A percentile compares a stretch with the other conserved stretches of the same genome.
phyloP scores from a whole-genome alignment of 2,113 vertebrate species.

The Ibidorhyncha struthersii region DNA sequence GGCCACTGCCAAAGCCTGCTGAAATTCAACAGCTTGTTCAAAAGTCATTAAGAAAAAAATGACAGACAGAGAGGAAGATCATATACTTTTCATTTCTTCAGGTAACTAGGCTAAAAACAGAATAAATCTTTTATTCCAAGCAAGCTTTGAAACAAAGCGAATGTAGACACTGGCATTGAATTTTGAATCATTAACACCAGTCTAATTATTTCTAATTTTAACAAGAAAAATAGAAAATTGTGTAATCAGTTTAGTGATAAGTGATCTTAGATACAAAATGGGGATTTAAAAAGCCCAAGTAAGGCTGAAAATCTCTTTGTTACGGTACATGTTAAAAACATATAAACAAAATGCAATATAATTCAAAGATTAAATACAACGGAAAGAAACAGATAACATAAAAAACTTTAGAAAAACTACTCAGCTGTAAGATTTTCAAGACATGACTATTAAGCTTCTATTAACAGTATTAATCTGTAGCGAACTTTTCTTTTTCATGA shows the following conservation, averaged over 20 bases:
- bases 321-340: neutral
- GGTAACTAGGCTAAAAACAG: neutral
- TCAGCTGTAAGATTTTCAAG: neutral
- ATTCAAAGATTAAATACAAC: neutral
- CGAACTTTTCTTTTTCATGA: neutral
- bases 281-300: neutral
- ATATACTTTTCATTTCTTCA: neutral
- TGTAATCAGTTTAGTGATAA: neutral
- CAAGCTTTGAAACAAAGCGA: neutral
- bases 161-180: neutral
- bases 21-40: neutral
- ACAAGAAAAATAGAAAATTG: neutral
- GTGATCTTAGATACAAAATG: neutral
- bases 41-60: neutral
- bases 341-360: neutral
- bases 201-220: neutral
- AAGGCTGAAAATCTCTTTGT: neutral
- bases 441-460: neutral
- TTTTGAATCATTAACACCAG: neutral
- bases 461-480: slow-evolving; percentile 9
- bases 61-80: neutral
- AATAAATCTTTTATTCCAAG: neutral
- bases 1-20: neutral
- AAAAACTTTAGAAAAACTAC: neutral
- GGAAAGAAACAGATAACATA: neutral